phyloP scores from a whole-genome alignment of 2,113 vertebrate genomes.

The Rhea americana region DNA sequence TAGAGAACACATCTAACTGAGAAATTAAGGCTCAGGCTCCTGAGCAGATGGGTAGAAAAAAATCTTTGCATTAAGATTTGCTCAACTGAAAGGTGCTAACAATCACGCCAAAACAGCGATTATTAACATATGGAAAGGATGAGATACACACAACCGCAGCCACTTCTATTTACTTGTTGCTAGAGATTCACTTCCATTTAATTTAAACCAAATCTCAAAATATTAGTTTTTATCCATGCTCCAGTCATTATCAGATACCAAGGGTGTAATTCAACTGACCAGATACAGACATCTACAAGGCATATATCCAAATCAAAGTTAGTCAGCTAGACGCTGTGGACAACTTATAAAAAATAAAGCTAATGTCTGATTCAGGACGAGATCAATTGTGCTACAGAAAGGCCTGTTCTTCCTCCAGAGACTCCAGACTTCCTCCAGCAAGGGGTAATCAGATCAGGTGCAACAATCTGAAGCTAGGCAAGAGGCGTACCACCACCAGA shows the following conservation, averaged over 20 bases:
- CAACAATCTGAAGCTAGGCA: not conserved
- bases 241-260: rapidly evolving
- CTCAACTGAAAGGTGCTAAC: not conserved
- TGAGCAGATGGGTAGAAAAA: not conserved
- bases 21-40: not conserved
- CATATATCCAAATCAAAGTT: not conserved
- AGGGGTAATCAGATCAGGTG: not conserved
- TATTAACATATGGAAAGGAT: not conserved
- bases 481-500: not conserved
- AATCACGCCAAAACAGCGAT: not conserved
- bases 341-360: not conserved
- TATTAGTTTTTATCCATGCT: not conserved
- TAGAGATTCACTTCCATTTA: not conserved
- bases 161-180: not conserved
- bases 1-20: not conserved
- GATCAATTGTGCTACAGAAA: not conserved
- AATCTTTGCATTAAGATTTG: not conserved
- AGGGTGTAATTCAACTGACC: not conserved
- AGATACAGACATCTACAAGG: not conserved
- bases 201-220: not conserved
- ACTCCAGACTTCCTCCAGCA: not conserved
- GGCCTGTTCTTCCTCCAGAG: not conserved
- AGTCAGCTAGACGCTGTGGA: not conserved
- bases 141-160: not conserved
- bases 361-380: not conserved